Evolutionary conservation across 30 jellyfish, hydroid and myxozoan species (phyloP), one percentile per base, ranked within the genome.

Genomic region (Turritopsis rubra): DNA sequence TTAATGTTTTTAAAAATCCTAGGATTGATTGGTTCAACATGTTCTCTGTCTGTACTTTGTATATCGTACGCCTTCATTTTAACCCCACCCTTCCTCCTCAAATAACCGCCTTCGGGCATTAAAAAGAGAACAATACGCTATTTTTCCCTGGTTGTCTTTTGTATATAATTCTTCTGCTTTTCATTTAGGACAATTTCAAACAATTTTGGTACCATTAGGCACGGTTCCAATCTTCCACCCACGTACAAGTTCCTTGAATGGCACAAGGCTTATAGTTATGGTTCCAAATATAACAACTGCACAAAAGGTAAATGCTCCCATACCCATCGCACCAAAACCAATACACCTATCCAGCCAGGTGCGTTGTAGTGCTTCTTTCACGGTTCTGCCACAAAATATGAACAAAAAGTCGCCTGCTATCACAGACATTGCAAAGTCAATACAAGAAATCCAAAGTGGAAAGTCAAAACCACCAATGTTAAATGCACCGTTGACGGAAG

Each of bases 131-230:
- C n/a, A n/a, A n/a, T n/a, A n/a, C n/a, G n/a, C n/a, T n/a, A n/a
- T n/a, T n/a, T n/a, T n/a, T n/a, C n/a, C n/a, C n/a, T n/a, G n/a
- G n/a, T n/a, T n/a, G n/a, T n/a, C n/a, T 41, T 41, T 41, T 41
- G 60, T 41, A 3, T 5, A 3, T 3, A 3, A 13, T 41, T 41
- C 60, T 41, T 41, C 13, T 41, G 60, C 60, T 41, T 41, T 41
- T 41, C 13, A n/a, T n/a, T 5, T 41, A 41, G 60, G 60, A 41
- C 60, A 41, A 13, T 5, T 81, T 54, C 89, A 87, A 23, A 81
- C 98, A 18, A 79, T 93, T 31, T 86, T 93, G 21, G 96, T 93
- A 24, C 98, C 98, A 17, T 73, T 85, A 80, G 96, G 98, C 7
- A 54, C 96, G n/a, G 87, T 93, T 29, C 96, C 98, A 0, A 83